Base-by-base conservation (phyloP, 2,888 invertebrate genomes). In the Anthrax anthrax region DNA sequence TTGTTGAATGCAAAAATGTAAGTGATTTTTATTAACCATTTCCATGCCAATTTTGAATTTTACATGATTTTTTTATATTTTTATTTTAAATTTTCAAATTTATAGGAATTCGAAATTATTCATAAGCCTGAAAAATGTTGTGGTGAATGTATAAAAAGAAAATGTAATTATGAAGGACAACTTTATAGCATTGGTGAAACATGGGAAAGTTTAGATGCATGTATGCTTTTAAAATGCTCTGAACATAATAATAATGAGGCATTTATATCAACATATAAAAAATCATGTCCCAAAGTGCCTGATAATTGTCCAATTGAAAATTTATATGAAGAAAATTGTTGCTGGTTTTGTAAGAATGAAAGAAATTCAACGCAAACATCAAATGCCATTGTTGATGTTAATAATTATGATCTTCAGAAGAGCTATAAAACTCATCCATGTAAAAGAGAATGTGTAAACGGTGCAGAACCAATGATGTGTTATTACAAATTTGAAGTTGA, bases 401-500 rank as follows among this genome's bases (percentile, higher is more conserved):
- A 44, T 14, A 39, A 39, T 0, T 55, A 54, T 29, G 43, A 37
- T 0, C 4, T 23, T 4, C 4, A 23, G 8, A 23, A 23, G 8
- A 23, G 17, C 52, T 61, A 65, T 47, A 54, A 55, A 1, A 54
- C 55, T 37, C 69, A 69, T 58, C 76, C 78, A 0, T 84, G 84
- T 57, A 64, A 69, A n/a, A 71, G 84, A 49, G 66, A 69, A 36
- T 84, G 84, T 56, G 54, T 57, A 14, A 59, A 62, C 27, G 70
- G 65, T n/a, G 70, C 60, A 3, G 58, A 71, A 1, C 70, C 77
- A 4, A 76, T 75, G 73, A 69, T 70, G 2, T 84, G 85, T 56
- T 66, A 71, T 42, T 85, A 83, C 60, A 69, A 70, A 37, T 84
- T 69, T 48, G 58, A 61, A 4, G 60, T 67, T 3, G 91, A 91